Evolutionary conservation across 2,888 invertebrate genomes (phyloP), one percentile per base, ranked within the genome.

Genomic region (Melanargia galathea): DNA sequence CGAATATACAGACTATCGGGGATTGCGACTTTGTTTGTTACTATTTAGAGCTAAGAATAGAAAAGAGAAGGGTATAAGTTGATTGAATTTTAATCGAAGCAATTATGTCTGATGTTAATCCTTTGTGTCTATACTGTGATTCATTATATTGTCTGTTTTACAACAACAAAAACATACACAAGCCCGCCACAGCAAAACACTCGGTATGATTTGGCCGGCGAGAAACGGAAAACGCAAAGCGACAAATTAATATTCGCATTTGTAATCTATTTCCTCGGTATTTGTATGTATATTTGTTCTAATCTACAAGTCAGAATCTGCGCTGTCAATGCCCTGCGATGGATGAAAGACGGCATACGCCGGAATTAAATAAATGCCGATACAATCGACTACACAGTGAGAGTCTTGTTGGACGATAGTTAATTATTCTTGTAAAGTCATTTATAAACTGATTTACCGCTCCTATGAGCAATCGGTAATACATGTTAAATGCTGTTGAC

Each of bases 281-380:
- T 11, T 13, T 46, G 10, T 18, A 5, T 2, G 43, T 43, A 46
- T 46, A 46, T 46, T 22, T 46, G 22, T 40, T 43, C 20, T 33
- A 46, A 46, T 46, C 33, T 30, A 2, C 20, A 55, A 57, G 33
- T 30, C 57, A 33, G 57, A 18, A 35, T 58, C 58, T 48, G 33
- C 46, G 24, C 46, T 35, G 58, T 46, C 57, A 57, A 33, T 57
- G 57, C 33, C 59, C 59, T 24, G 22, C 45, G 57, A 46, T 45
- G 45, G 45, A 59, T 59, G 49, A 49, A 49, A 49, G 49, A 59
- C 45, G 30, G 30, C 40, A 60, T 33, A 60, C 26, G 60, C 45
- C 45, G 54, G 60, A 60, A 60, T 60, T 48, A 56, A 62, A 63
- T 63, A 63, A 59, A 63, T 35, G 38, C 54, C 40, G 63, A 59